Percentiles rank a stretch among this genome's conserved stretches.
phyloP scores from a whole-genome alignment of 2,888 invertebrate genomes.

The Odontothrips loti region DNA sequence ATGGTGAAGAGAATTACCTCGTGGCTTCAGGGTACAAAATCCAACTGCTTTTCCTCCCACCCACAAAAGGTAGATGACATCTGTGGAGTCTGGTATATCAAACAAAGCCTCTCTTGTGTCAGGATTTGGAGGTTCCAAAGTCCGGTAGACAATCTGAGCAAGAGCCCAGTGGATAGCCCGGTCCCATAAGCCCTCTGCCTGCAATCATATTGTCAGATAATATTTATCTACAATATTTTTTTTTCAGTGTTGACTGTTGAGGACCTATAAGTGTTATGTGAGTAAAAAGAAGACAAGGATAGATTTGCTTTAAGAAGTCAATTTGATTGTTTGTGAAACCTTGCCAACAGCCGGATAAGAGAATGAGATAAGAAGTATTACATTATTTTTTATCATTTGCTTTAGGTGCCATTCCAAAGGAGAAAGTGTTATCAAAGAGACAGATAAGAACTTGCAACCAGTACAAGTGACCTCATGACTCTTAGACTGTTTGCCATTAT shows the following conservation, averaged over 20 bases:
- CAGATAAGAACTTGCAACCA: background rate
- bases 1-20: background rate
- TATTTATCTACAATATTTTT: background rate
- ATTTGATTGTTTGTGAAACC: too few relatives aligned
- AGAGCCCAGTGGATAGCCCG: slow-evolving; percentile 30
- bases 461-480: background rate
- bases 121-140: slow-evolving; percentile 29
- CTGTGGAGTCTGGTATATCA: slow-evolving; percentile 34
- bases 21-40: slow-evolving; percentile 22
- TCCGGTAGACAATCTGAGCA: slow-evolving; percentile 34
- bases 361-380: too few relatives aligned
- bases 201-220: background rate
- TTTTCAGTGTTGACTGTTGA: background rate
- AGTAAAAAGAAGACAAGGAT: background rate
- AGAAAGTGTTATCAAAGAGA: background rate
- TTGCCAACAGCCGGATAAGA: too few relatives aligned
- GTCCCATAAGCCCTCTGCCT: slow-evolving; percentile 31
- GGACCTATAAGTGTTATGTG: background rate
- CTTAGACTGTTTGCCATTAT: too few relatives aligned
- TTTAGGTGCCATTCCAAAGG: too few relatives aligned
- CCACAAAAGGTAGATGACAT: slow-evolving; percentile 34
- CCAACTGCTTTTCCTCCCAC: slow-evolving; percentile 34
- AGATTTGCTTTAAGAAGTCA: too few relatives aligned
- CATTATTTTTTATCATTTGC: too few relatives aligned
- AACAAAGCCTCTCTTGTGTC: slow-evolving; percentile 31